phyloP scores from a whole-genome alignment of 2,113 vertebrate species.

The Sula dactylatra region DNA sequence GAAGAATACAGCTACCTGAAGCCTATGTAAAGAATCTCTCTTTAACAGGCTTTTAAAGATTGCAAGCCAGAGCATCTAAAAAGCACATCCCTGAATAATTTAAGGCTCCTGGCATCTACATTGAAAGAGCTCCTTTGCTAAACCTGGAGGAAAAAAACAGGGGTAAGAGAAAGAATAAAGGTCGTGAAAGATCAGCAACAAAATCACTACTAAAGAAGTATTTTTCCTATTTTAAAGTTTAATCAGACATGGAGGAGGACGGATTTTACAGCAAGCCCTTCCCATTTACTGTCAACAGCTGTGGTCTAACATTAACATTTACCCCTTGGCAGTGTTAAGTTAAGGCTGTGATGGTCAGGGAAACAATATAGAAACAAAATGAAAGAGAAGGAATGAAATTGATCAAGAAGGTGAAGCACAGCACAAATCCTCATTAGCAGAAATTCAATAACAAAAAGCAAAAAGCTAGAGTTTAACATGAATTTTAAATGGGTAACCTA shows the following conservation, averaged over 20 bases:
- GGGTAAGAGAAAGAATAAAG: constrained; percentile 27
- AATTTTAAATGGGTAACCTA: background rate
- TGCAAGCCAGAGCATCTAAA: constrained; percentile 49
- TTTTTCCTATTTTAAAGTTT: constrained; percentile 36
- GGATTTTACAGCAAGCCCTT: constrained; percentile 31
- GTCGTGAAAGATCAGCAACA: constrained; percentile 9
- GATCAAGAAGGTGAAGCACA: constrained; percentile 8
- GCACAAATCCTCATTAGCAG: constrained; percentile 13
- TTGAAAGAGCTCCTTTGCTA: constrained; percentile 18
- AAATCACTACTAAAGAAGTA: constrained; percentile 31
- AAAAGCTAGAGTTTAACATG: background rate
- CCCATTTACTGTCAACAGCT: constrained; percentile 47
- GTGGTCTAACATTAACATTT: constrained; percentile 46
- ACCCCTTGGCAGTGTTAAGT: constrained; percentile 29
- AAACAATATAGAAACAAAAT: constrained; percentile 36
- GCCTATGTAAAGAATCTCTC: constrained; percentile 47
- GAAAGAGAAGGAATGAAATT: background rate
- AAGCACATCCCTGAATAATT: constrained; percentile 60
- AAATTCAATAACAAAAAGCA: constrained; percentile 23
- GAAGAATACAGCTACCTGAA: constrained; percentile 61
- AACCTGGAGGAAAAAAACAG: constrained; percentile 4
- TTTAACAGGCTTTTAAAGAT: constrained; percentile 50
- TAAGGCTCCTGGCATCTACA: constrained; percentile 38
- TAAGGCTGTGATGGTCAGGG: background rate
- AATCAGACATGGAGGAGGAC: constrained; percentile 2